Evolutionary conservation across 1,140 invertebrate species (phyloP).

Genomic region (Nasonia giraulti): DNA sequence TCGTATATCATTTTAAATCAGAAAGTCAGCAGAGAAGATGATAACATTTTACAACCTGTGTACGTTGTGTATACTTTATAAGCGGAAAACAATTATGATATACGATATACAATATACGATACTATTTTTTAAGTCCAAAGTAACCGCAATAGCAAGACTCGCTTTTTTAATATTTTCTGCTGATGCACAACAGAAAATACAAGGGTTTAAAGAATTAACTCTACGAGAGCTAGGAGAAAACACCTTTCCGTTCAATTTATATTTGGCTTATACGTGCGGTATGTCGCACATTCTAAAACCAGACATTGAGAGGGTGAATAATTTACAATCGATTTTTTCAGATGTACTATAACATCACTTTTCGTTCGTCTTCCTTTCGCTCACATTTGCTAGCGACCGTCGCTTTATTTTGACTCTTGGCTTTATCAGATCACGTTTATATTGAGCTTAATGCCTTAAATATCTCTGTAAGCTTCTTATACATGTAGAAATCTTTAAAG

Average conservation of each 20-base stretch:
- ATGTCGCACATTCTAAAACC: neutral
- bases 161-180: no score
- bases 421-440: conserved; percentile 14
- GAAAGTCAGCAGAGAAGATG: neutral
- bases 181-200: no score
- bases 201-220: no score
- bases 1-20: neutral
- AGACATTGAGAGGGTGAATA: neutral
- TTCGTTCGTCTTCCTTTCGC: neutral
- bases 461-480: neutral
- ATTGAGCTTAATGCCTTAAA: neutral
- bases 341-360: no score
- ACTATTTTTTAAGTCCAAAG: no score
- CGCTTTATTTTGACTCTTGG: neutral
- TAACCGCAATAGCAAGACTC: no score
- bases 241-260: neutral
- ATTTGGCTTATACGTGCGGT: neutral
- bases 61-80: neutral
- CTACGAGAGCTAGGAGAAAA: no score
- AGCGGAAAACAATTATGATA: neutral
- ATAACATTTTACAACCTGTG: conserved; percentile 9
- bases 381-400: neutral
- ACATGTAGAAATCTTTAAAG: neutral
- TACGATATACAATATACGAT: no score
- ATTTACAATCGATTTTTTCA: conserved; percentile 14